A percentile compares a stretch with the other conserved stretches of the same genome.
These are phyloP conservation scores for Orthonyx spaldingii DNA, from an alignment of 2,113 vertebrate species.

Conservation along the genomic window DNA sequence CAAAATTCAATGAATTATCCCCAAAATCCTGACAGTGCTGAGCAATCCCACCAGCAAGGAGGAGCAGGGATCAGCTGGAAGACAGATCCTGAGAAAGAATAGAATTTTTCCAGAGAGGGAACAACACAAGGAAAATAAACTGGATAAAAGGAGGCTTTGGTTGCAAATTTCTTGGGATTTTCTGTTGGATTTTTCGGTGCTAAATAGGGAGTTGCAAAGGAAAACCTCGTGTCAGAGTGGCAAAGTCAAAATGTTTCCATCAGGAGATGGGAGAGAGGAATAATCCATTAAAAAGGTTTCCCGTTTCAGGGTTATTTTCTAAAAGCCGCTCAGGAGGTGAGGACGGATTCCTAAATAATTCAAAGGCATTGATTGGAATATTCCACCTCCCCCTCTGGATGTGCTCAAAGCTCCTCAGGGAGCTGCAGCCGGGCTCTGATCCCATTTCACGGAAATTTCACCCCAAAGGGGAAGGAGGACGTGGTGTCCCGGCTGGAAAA, in stretches of 20 bases:
- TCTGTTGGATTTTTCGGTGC: not conserved
- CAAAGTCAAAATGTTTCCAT: not conserved
- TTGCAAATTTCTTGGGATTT: not conserved
- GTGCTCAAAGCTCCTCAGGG: not conserved
- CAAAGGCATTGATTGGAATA: not conserved
- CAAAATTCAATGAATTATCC: not conserved
- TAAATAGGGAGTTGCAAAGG: accelerated
- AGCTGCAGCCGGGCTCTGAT: not conserved
- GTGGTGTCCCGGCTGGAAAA: accelerated
- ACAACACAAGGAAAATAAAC: not conserved
- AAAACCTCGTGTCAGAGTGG: accelerated
- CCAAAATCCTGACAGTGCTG: not conserved
- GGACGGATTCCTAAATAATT: not conserved
- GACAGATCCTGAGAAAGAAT: accelerated
- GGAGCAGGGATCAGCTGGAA: not conserved
- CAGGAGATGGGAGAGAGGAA: not conserved
- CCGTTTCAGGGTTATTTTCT: not conserved
- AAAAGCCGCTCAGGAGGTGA: not conserved
- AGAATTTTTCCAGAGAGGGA: no score
- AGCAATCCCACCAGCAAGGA: not conserved
- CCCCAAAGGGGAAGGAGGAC: not conserved
- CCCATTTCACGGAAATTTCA: not conserved
- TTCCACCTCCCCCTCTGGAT: not conserved
- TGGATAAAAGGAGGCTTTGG: not conserved
- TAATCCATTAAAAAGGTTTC: not conserved